These are phyloP conservation scores for Mesorhabditis spiculigera DNA, from an alignment of 2,888 invertebrate genomes.

Conservation along the genomic window DNA sequence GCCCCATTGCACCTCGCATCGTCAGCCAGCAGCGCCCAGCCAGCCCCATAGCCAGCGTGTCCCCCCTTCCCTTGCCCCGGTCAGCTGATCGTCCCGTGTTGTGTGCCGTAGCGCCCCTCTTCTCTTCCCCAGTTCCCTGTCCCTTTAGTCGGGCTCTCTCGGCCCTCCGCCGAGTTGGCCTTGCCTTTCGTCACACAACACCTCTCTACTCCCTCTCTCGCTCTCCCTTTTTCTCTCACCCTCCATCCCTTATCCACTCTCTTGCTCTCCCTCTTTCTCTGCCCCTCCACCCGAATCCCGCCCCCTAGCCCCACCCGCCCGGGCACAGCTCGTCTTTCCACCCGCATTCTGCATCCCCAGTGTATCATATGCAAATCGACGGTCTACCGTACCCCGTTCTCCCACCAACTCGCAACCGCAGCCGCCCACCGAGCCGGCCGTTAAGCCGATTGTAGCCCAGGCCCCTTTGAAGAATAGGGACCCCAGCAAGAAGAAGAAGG, in stretches of 20 bases:
- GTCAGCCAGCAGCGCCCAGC: no score
- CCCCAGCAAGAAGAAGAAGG: no score
- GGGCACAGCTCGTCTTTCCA: background rate
- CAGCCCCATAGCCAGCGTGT: no score
- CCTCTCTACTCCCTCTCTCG: no score
- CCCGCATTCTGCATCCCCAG: background rate
- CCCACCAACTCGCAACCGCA: background rate
- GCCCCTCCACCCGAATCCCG: background rate
- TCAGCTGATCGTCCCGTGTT: background rate
- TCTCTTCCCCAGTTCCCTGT: background rate
- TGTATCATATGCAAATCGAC: conserved; percentile 5
- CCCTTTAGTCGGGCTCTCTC: background rate
- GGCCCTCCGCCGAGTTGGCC: no score
- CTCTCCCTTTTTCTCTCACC: background rate
- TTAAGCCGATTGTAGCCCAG: no score
- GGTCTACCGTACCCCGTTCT: background rate
- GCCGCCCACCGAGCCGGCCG: no score
- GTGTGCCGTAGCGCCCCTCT: background rate
- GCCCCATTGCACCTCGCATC: no score
- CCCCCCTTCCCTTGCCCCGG: background rate
- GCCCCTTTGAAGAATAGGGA: no score
- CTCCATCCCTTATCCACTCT: background rate
- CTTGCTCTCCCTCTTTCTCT: background rate
- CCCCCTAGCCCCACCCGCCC: background rate
- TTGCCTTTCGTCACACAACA: no score